These are phyloP conservation scores for Meghimatium bilineatum DNA, from an alignment of 2,888 invertebrate species.

Conservation along the genomic window DNA sequence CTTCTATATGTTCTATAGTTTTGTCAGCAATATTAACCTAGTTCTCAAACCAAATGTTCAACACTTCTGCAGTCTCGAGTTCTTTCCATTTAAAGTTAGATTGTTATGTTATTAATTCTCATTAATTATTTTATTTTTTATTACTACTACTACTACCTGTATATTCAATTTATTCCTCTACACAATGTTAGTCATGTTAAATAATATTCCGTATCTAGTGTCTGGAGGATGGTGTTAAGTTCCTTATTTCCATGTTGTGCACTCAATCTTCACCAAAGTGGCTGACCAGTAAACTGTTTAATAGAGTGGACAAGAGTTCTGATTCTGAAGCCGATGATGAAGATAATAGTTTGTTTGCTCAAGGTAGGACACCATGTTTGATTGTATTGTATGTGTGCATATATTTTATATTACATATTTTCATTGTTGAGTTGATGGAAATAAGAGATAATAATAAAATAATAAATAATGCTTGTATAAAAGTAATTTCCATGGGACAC, in stretches of 20 bases:
- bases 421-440: too few relatives aligned
- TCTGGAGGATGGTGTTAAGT: conserved; percentile 48
- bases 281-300: conserved; percentile 27
- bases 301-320: neutral
- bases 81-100: too few relatives aligned
- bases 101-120: neutral
- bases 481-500: too few relatives aligned
- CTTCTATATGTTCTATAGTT: too few relatives aligned
- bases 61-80: too few relatives aligned
- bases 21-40: too few relatives aligned
- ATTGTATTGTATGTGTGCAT: neutral
- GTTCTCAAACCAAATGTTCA: too few relatives aligned
- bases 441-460: too few relatives aligned
- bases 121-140: neutral
- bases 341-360: conserved; percentile 52
- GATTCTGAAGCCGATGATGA: conserved; percentile 12
- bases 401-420: too few relatives aligned
- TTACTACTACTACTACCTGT: too few relatives aligned
- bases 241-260: conserved; percentile 50
- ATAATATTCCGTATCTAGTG: conserved; percentile 39
- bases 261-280: conserved; percentile 42
- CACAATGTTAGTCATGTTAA: neutral
- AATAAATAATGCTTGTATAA: too few relatives aligned
- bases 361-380: conserved; percentile 48
- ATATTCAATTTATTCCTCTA: neutral